Conservation (phyloP, 1,140 invertebrate genomes). For the Pseudomyrmex gracilis region DNA sequence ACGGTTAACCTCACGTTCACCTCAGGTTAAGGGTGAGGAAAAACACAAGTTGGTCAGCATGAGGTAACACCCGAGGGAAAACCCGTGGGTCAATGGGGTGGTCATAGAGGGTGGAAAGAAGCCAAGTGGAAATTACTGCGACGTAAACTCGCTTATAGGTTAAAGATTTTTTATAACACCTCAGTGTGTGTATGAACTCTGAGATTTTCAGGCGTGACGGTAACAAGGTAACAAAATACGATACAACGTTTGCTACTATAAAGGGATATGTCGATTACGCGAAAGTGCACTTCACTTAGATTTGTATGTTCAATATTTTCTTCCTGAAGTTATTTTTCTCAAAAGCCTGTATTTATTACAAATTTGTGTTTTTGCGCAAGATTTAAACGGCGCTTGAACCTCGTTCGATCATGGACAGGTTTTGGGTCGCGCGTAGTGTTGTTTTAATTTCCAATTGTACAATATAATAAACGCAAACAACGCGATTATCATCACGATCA, state of each 20-base stretch:
- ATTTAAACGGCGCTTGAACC: neutral
- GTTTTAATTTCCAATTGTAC: neutral
- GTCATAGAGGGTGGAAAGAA: slow-evolving; percentile 66
- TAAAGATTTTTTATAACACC: slow-evolving; percentile 72
- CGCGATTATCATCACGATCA: slow-evolving; percentile 2
- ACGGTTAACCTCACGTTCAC: slow-evolving; percentile 68
- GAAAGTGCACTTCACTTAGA: slow-evolving; percentile 27
- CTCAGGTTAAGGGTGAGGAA: slow-evolving; percentile 73
- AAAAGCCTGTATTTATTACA: slow-evolving; percentile 13
- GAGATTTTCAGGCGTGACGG: slow-evolving; percentile 51
- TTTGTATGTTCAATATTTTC: slow-evolving; percentile 15
- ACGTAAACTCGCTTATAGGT: slow-evolving; percentile 73
- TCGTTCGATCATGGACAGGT: neutral
- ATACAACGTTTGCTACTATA: slow-evolving; percentile 19
- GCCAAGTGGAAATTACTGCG: slow-evolving; percentile 75
- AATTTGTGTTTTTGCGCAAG: neutral
- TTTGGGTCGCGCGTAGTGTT: neutral
- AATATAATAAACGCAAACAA: neutral
- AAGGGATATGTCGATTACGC: slow-evolving; percentile 27
- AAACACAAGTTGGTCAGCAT: slow-evolving; percentile 74
- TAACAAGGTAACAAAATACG: slow-evolving; percentile 41
- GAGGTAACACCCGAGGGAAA: slow-evolving; percentile 69
- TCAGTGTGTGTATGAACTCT: slow-evolving; percentile 29
- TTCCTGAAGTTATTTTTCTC: neutral
- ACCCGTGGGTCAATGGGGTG: slow-evolving; percentile 68